Conservation (phyloP, 2,888 invertebrate species). For the Helleia helle region DNA sequence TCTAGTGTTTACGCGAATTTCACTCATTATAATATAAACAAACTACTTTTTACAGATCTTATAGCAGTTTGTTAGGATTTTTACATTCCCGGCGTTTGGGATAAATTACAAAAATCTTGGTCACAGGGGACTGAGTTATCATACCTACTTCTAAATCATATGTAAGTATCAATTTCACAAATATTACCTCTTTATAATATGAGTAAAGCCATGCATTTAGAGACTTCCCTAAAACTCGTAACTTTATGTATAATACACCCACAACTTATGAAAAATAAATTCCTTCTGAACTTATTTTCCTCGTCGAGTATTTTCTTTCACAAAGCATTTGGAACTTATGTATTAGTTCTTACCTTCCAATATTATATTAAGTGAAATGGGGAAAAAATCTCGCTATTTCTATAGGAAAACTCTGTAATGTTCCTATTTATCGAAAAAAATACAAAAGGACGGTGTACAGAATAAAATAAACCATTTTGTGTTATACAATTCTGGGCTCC, state of each 20-base stretch:
- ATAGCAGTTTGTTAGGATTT: too few relatives aligned
- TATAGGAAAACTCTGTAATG: slow-evolving; percentile 12
- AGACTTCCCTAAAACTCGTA: too few relatives aligned
- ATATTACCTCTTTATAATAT: too few relatives aligned
- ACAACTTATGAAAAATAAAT: slow-evolving; percentile 8
- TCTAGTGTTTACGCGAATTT: too few relatives aligned
- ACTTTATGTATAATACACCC: slow-evolving; percentile 7
- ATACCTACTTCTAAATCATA: too few relatives aligned
- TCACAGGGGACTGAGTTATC: too few relatives aligned
- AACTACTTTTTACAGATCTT: too few relatives aligned
- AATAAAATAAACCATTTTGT: neutral
- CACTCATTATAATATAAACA: too few relatives aligned
- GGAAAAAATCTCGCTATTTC: slow-evolving; percentile 12
- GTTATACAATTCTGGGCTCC: slow-evolving; percentile 1
- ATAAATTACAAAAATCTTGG: too few relatives aligned
- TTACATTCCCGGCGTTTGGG: too few relatives aligned
- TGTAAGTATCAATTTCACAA: too few relatives aligned
- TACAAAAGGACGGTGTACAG: slow-evolving; percentile 11
- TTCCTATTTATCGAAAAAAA: slow-evolving; percentile 13
- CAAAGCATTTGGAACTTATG: slow-evolving; percentile 9
- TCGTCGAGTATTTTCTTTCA: neutral
- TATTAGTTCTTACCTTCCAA: slow-evolving; percentile 12
- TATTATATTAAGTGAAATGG: slow-evolving; percentile 12
- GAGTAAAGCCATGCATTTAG: too few relatives aligned
- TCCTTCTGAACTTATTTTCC: neutral